A percentile compares a stretch with the other conserved stretches of the same genome.
These are phyloP conservation scores for Dipodomys merriami DNA, from an alignment of 2,113 vertebrate genomes.

Conservation along the genomic window DNA sequence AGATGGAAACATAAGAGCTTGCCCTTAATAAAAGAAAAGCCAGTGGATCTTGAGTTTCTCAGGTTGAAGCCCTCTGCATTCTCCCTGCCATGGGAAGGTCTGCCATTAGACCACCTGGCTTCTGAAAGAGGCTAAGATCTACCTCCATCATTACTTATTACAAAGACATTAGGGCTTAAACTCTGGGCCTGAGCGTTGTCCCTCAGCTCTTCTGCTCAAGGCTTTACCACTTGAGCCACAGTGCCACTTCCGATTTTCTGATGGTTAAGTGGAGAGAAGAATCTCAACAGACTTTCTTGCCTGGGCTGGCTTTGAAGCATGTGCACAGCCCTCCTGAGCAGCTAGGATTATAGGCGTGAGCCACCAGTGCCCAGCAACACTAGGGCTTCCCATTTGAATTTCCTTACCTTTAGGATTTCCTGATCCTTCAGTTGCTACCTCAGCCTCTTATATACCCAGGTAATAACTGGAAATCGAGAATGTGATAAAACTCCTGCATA, in stretches of 20 bases:
- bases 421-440: not conserved
- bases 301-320: too few relatives aligned
- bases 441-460: not conserved
- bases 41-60: not conserved
- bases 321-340: too few relatives aligned
- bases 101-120: not conserved
- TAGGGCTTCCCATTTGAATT: not conserved
- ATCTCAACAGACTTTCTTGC: too few relatives aligned
- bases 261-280: too few relatives aligned
- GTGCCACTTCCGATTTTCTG: too few relatives aligned
- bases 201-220: too few relatives aligned
- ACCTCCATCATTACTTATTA: not conserved
- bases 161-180: not conserved
- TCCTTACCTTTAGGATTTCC: not conserved
- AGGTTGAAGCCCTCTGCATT: not conserved
- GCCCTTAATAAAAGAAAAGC: not conserved
- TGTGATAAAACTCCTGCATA: not conserved
- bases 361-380: not conserved
- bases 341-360: too few relatives aligned
- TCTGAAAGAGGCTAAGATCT: constrained; percentile 2
- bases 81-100: not conserved
- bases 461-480: not conserved
- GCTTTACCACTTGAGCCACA: too few relatives aligned
- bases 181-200: too few relatives aligned
- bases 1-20: not conserved